phyloP scores from a whole-genome alignment of 2,113 vertebrate genomes.

The Nycticebus coucang region DNA sequence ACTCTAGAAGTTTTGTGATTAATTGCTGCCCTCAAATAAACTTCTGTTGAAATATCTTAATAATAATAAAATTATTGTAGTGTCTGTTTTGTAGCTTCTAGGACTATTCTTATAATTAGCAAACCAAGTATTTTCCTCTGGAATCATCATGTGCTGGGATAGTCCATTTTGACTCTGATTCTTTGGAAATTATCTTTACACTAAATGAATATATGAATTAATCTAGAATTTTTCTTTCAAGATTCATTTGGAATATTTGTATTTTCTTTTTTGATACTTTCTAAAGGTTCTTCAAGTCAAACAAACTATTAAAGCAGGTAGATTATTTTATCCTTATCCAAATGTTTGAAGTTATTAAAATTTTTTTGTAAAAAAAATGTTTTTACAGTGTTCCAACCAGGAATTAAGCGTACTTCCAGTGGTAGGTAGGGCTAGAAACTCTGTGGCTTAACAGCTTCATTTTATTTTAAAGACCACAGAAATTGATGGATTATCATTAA shows the following conservation, averaged over 20 bases:
- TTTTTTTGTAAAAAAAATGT: slow-evolving; percentile 76
- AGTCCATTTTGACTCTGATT: slow-evolving; percentile 5
- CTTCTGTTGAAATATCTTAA: background rate
- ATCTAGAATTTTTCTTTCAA: slow-evolving; percentile 44
- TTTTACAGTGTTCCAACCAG: slow-evolving; percentile 72
- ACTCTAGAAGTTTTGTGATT: background rate
- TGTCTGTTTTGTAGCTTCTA: background rate
- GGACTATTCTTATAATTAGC: background rate
- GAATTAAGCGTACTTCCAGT: slow-evolving; percentile 53
- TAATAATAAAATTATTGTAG: background rate
- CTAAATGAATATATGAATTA: background rate
- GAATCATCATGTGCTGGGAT: background rate
- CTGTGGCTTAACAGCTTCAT: slow-evolving; percentile 62
- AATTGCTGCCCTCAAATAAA: slow-evolving; percentile 7
- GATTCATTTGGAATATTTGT: slow-evolving; percentile 11
- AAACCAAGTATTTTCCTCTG: background rate
- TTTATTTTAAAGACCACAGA: slow-evolving; percentile 71
- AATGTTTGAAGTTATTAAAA: slow-evolving; percentile 74
- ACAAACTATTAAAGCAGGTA: slow-evolving; percentile 58
- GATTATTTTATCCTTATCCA: slow-evolving; percentile 71
- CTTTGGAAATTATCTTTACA: background rate
- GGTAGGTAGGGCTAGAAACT: slow-evolving; percentile 63
- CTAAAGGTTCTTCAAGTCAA: slow-evolving; percentile 27
- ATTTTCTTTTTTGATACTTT: background rate
- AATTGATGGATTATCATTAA: slow-evolving; percentile 75